Evolutionary conservation across 2,797 vertebrate species (phyloP).

Genomic region (Squalus acanthias): DNA sequence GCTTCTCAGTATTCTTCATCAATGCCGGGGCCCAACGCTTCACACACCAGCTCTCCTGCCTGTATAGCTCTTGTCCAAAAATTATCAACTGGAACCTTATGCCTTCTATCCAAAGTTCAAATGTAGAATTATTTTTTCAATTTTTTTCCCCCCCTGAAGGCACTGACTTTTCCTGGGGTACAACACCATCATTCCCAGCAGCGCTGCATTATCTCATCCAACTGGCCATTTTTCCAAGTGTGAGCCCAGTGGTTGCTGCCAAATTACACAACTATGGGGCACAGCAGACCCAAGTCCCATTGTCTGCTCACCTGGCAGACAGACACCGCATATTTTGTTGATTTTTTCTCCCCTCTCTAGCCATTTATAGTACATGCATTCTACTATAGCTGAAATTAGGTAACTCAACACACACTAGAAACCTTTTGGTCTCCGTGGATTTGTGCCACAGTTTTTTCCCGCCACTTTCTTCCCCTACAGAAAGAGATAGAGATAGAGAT

Average conservation of each 20-base stretch:
- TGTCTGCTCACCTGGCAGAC: neutral
- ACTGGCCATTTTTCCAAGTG: neutral
- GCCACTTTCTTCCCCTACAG: too few species aligned
- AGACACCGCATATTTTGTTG: neutral
- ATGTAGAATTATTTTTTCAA: neutral
- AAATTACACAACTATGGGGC: neutral
- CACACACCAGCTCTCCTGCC: neutral
- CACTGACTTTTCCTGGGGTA: neutral
- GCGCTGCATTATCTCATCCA: neutral
- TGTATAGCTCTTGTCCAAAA: neutral
- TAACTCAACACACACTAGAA: too few species aligned
- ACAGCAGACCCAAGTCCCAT: neutral
- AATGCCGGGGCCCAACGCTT: neutral
- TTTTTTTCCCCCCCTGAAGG: neutral
- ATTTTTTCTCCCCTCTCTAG: too few species aligned
- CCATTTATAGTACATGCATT: too few species aligned
- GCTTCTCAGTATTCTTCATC: too few species aligned
- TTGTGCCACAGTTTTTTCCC: too few species aligned
- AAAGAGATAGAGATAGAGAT: too few species aligned
- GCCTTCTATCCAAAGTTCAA: neutral
- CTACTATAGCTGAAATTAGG: too few species aligned
- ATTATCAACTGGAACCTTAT: neutral
- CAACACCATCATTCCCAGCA: neutral
- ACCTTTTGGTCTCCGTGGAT: too few species aligned
- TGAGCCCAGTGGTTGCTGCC: neutral